phyloP scores from a whole-genome alignment of 1,140 invertebrate genomes.

The Drosophila persimilis region DNA sequence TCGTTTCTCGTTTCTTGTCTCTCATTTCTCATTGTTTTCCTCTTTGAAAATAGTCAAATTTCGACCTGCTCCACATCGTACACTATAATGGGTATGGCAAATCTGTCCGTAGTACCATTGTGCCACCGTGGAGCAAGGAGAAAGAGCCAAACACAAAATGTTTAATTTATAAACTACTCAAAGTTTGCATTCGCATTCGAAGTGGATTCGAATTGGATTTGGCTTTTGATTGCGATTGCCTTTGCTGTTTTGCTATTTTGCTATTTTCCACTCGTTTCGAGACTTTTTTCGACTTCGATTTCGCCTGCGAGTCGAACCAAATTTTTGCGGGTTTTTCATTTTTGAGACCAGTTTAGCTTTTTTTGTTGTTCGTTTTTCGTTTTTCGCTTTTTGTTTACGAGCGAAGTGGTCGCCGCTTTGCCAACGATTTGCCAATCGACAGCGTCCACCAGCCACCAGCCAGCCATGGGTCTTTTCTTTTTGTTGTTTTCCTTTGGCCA shows the following conservation, averaged over 20 bases:
- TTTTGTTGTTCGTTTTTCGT: slow-evolving; percentile 5
- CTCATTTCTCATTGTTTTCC: slow-evolving; percentile 37
- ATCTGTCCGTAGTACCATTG: slow-evolving; percentile 1
- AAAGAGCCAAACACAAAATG: slow-evolving; percentile 46
- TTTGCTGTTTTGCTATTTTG: slow-evolving; percentile 5
- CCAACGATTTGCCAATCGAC: slow-evolving; percentile 73
- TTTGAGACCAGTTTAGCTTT: slow-evolving; percentile 67
- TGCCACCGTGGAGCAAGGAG: slow-evolving; percentile 27
- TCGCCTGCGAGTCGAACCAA: slow-evolving; percentile 51
- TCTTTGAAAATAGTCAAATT: neutral
- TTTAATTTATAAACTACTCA: slow-evolving; percentile 59
- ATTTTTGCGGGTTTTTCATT: slow-evolving; percentile 74
- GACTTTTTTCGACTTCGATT: slow-evolving; percentile 30
- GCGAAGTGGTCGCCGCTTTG: slow-evolving; percentile 32
- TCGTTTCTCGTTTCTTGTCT: slow-evolving; percentile 4
- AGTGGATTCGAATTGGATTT: slow-evolving; percentile 19
- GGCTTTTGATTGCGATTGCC: slow-evolving; percentile 21
- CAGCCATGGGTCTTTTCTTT: slow-evolving; percentile 45
- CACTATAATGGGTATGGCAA: neutral
- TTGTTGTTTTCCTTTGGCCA: slow-evolving; percentile 23
- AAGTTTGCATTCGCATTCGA: slow-evolving; percentile 9
- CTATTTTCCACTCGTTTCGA: slow-evolving; percentile 57
- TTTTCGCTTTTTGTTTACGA: no score
- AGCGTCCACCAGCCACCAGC: slow-evolving; percentile 16
- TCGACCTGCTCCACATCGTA: slow-evolving; percentile 18